Conservation (phyloP, 1,140 invertebrate species). For the Drosophila fuyamai region DNA sequence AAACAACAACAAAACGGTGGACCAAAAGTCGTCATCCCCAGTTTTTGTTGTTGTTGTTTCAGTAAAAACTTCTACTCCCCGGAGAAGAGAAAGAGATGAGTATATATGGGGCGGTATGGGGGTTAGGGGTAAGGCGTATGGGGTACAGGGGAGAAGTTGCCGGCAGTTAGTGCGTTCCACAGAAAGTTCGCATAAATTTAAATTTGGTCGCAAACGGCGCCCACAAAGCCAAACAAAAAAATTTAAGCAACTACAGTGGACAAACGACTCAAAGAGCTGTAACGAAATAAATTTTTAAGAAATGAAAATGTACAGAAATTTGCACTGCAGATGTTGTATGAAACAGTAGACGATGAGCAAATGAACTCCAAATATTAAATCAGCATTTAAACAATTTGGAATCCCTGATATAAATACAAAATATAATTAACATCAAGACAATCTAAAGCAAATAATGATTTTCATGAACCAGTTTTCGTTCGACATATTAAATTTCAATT, state of each 20-base stretch:
- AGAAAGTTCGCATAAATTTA: conserved; percentile 76
- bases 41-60: conserved; percentile 31
- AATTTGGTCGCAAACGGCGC: conserved; percentile 73
- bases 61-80: conserved; percentile 53
- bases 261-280: too few species aligned
- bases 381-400: too few species aligned
- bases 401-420: too few species aligned
- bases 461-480: not conserved
- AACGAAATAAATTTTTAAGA: too few species aligned
- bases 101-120: not conserved
- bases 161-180: conserved; percentile 62
- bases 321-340: not conserved
- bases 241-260: conserved; percentile 10
- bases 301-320: not conserved
- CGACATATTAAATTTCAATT: not conserved
- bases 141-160: conserved; percentile 9
- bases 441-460: too few species aligned
- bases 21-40: conserved; percentile 33
- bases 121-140: too few species aligned
- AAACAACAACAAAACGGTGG: conserved; percentile 24
- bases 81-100: conserved; percentile 10
- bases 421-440: too few species aligned
- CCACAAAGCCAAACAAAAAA: conserved; percentile 33
- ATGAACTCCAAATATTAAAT: not conserved
- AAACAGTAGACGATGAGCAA: not conserved